These are phyloP conservation scores for Leptinotarsa defecta DNA, from an alignment of 1,140 invertebrate species.

Conservation along the genomic window DNA sequence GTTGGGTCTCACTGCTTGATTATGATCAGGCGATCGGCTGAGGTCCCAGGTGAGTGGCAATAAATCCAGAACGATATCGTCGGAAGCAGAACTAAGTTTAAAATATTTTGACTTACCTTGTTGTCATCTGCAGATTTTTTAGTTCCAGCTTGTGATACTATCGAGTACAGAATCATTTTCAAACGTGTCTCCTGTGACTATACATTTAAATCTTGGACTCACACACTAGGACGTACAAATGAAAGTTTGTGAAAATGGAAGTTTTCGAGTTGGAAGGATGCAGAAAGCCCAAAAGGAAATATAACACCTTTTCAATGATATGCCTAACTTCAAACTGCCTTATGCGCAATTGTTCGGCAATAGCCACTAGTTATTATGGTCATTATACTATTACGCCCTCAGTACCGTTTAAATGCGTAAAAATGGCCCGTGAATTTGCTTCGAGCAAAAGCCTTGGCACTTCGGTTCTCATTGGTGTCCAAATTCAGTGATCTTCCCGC, in stretches of 20 bases:
- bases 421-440: conserved; percentile 52
- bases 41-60: no score
- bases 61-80: no score
- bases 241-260: background rate
- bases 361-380: conserved; percentile 52
- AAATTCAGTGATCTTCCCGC: conserved; percentile 31
- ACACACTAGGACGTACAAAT: conserved; percentile 8
- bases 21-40: no score
- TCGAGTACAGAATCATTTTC: conserved; percentile 35
- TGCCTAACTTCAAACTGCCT: conserved; percentile 47
- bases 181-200: conserved; percentile 44
- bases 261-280: background rate
- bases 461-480: conserved; percentile 35
- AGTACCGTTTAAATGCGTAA: conserved; percentile 49
- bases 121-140: conserved; percentile 50
- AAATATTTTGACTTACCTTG: conserved; percentile 40
- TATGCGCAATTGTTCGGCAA: conserved; percentile 49
- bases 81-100: no score
- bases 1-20: no score
- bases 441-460: conserved; percentile 44
- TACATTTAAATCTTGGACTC: conserved; percentile 42
- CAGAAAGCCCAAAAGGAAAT: conserved; percentile 23
- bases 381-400: conserved; percentile 56
- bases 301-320: conserved; percentile 44
- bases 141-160: conserved; percentile 33